Evolutionary conservation across 2,888 invertebrate species (phyloP).

Genomic region (Eugnorisma glareosa): DNA sequence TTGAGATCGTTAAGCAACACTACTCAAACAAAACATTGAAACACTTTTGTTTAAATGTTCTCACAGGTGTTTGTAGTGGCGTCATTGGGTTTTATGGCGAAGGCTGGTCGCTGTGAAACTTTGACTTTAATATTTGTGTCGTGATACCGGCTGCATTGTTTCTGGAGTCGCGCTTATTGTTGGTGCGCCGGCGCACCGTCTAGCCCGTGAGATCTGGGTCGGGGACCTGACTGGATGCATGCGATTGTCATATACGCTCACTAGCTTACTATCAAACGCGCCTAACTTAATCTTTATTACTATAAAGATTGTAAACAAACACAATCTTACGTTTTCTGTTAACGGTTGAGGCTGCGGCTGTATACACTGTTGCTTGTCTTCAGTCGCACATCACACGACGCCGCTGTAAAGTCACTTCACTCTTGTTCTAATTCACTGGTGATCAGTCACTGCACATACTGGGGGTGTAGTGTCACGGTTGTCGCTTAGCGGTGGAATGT

Average conservation of each 20-base stretch:
- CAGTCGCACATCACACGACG: conserved; percentile 87
- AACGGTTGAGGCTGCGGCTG: conserved; percentile 89
- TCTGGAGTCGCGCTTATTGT: conserved; percentile 82
- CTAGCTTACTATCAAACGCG: conserved; percentile 64
- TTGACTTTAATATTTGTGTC: conserved; percentile 85
- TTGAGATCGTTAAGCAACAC: conserved; percentile 70
- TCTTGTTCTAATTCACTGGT: conserved; percentile 78
- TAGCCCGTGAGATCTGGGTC: conserved; percentile 89
- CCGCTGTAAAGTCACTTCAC: conserved; percentile 84
- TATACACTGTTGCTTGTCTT: conserved; percentile 81
- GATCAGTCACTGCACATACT: conserved; percentile 86
- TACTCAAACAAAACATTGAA: conserved; percentile 70
- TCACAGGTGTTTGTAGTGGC: conserved; percentile 87
- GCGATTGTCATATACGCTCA: conserved; percentile 70
- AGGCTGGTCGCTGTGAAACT: conserved; percentile 88
- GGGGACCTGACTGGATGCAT: conserved; percentile 78
- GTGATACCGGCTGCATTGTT: conserved; percentile 85
- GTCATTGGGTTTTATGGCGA: conserved; percentile 88
- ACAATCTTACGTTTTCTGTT: conserved; percentile 87
- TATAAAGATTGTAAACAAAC: conserved; percentile 76
- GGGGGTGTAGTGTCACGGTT: conserved; percentile 77
- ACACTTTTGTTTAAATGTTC: conserved; percentile 87
- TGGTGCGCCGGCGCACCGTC: conserved; percentile 73
- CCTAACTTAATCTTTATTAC: conserved; percentile 56
- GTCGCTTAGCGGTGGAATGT: conserved; percentile 74